These are phyloP conservation scores for Sebastes umbrosus DNA, from an alignment of 2,797 vertebrate genomes.

Conservation along the genomic window DNA sequence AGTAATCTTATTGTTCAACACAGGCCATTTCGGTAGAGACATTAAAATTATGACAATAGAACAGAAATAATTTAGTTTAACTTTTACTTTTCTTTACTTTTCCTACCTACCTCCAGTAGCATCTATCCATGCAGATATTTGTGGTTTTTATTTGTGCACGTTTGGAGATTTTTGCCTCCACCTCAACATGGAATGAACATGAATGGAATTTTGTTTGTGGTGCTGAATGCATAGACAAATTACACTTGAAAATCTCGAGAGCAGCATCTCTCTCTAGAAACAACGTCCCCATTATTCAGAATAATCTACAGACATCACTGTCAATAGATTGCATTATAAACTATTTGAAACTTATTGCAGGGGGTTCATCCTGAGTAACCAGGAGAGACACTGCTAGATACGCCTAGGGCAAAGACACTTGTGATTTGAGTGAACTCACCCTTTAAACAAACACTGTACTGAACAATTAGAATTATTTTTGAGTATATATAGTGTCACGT, in stretches of 20 bases:
- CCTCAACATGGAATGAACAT: neutral
- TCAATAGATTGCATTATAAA: neutral
- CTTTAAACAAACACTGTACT: neutral
- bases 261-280: neutral
- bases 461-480: fast-evolving
- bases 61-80: too few relatives aligned
- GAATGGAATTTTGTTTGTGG: neutral
- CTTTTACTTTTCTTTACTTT: too few relatives aligned
- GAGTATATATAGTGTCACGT: neutral
- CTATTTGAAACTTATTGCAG: neutral
- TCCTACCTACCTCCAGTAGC: too few relatives aligned
- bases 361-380: neutral
- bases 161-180: neutral
- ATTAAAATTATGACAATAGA: too few relatives aligned
- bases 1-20: too few relatives aligned
- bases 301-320: neutral
- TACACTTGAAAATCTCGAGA: neutral
- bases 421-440: neutral
- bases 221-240: neutral
- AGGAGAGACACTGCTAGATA: neutral
- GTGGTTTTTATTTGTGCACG: too few relatives aligned
- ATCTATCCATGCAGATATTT: too few relatives aligned
- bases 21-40: too few relatives aligned
- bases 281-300: neutral
- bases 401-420: neutral